Base-by-base conservation (phyloP, 2,113 vertebrate genomes). In the Amphilophus citrinellus region DNA sequence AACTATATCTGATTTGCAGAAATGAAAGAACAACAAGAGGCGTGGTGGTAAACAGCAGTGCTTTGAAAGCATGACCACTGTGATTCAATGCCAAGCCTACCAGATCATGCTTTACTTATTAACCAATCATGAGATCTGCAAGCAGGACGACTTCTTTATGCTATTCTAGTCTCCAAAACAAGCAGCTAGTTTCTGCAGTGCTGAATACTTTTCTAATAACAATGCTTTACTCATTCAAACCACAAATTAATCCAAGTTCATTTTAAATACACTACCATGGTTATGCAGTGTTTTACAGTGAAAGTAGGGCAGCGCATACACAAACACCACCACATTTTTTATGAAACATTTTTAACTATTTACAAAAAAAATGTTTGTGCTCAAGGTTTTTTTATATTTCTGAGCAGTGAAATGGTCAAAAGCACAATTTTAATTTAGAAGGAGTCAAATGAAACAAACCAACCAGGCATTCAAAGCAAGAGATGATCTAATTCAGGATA, bases 101-200 rank as follows among this genome's bases (percentile, higher is more conserved):
- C 63, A 84, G 90, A 95, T 96, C 95, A 96, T 87, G 92, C 91
- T 89, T 94, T 90, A 90, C 94, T 94, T 92, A 95, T 95, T 96
- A 95, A 93, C 87, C 93, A 90, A 91, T 94, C 93, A 92, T 91
- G 92, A 90, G 93, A 83, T 91, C 76, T 84, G 88, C 66, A 77
- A 35, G 61, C 87, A 68, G 86, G 87, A 86, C 10, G 7, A 84
- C 87, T 83, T 71, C 86, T 83, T 83, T 73, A 59, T 68, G 61
- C 76, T 53, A 50, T 50, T 84, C 71, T 7, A 7, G 76, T 61
- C 82, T 81, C 57, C 56, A 85, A 78, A 91, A 76, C 84, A 85
- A 77, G 63, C 59, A 53, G 9, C 20, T 44, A 37, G 50, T 66
- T 79, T 83, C 81, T 76, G 8, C 20, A 30, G 2, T 9, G 11